phyloP scores from a whole-genome alignment of 2,888 invertebrate genomes.

The Amphiduros pacificus region DNA sequence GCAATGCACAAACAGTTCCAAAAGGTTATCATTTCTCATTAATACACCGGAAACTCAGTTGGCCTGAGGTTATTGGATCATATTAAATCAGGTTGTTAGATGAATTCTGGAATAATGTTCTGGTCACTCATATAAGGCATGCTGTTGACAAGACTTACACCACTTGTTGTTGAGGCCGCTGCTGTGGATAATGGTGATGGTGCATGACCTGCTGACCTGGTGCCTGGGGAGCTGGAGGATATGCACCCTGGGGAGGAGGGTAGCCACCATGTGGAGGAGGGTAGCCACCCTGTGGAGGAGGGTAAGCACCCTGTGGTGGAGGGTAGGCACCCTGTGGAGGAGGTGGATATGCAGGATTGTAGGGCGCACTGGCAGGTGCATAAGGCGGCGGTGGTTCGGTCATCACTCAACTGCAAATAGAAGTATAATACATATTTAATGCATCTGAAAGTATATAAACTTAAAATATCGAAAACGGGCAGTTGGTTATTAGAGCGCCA shows the following conservation, averaged over 20 bases:
- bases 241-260: conserved; percentile 1
- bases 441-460: neutral
- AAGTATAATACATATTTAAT: too few relatives aligned
- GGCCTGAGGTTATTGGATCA: too few relatives aligned
- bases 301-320: conserved; percentile 7
- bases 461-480: too few relatives aligned
- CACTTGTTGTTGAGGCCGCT: neutral
- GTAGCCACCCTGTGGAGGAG: conserved; percentile 12
- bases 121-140: too few relatives aligned
- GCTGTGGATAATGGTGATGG: neutral
- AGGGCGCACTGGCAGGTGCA: neutral
- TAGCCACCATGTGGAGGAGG: conserved; percentile 11
- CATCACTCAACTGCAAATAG: too few relatives aligned
- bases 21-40: too few relatives aligned
- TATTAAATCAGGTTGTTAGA: too few relatives aligned
- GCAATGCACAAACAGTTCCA: too few relatives aligned
- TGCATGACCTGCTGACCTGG: neutral
- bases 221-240: neutral
- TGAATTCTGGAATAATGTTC: too few relatives aligned
- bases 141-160: conserved; percentile 8
- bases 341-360: neutral
- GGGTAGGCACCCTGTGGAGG: conserved; percentile 8
- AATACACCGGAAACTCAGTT: too few relatives aligned
- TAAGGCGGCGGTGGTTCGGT: conserved; percentile 1
- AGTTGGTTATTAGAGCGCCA: too few relatives aligned